phyloP scores from a whole-genome alignment of 1,140 invertebrate genomes.

The Mercenaria mercenaria region DNA sequence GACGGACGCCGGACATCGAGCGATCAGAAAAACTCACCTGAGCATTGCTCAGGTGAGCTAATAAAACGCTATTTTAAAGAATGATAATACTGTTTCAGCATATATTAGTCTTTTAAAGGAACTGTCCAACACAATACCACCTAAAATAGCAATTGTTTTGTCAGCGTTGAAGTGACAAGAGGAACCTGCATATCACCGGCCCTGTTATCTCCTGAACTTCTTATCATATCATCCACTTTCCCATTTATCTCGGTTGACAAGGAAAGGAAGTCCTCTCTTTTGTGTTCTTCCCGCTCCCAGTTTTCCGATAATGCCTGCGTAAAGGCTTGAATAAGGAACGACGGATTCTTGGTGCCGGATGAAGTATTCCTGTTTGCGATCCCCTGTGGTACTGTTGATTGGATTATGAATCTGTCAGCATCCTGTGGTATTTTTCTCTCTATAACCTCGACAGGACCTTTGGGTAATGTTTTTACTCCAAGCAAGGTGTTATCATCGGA shows the following conservation, averaged over 20 bases:
- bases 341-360: background rate
- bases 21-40: no score
- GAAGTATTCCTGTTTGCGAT: background rate
- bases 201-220: background rate
- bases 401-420: background rate
- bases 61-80: no score
- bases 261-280: background rate
- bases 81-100: no score
- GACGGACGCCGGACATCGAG: no score
- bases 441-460: background rate
- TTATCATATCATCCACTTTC: background rate
- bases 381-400: background rate
- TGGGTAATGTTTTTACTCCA: background rate
- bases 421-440: background rate
- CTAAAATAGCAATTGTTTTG: background rate
- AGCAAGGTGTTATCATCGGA: background rate
- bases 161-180: background rate
- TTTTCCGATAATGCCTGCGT: background rate
- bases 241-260: background rate
- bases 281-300: background rate
- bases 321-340: background rate
- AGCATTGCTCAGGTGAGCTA: no score
- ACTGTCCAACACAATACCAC: no score
- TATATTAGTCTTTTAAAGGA: no score
- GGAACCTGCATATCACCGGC: background rate